Base-by-base conservation (phyloP, 2,797 vertebrate species). In the Semotilus atromaculatus region DNA sequence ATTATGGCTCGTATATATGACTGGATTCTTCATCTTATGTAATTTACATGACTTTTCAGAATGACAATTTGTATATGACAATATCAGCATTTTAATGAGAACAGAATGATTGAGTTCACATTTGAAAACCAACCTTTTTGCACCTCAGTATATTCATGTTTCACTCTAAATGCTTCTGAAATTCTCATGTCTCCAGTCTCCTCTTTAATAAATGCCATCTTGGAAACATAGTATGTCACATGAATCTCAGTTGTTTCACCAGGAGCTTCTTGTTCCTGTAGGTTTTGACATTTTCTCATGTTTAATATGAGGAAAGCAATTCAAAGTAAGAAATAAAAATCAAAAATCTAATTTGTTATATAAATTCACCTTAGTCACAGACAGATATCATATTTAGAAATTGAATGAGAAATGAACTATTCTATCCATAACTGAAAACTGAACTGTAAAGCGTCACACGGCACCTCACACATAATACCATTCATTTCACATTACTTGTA, bases 151-250 rank as follows among this genome's bases (percentile, higher is more conserved):
- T n/a, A n/a, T n/a, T n/a, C n/a, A n/a, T n/a, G n/a, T n/a, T n/a
- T n/a, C n/a, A n/a, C 16, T 29, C 8, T 29, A 6, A n/a, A 2
- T 23, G 58, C 3, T n/a, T 78, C 10, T 31, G 76, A 64, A 78
- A 45, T 43, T 3, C 26, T 21, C n/a, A 45, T 62, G 18, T 78
- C 58, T 45, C 23, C 76, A 45, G 38, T 62, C 58, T 78, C 58
- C 19, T 64, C 40, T 79, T 79, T 79, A 79, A 79, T 21, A 64
- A 62, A 43, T 10, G 7, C 58, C 76, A 78, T 78, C 3, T 18
- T 76, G n/a, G n/a, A 16, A 40, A 1, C 26, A 26, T 11, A 18
- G 2, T 18, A 21, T 1, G 21, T 5, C 7, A 40, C 1, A 5
- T 34, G 13, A 10, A 36, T 34, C 18, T 74, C 72, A 14, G 19